A percentile compares a stretch with the other conserved stretches of the same genome.
Conservation (phyloP, 2,888 invertebrate genomes). For the Ceriagrion tenellum region DNA sequence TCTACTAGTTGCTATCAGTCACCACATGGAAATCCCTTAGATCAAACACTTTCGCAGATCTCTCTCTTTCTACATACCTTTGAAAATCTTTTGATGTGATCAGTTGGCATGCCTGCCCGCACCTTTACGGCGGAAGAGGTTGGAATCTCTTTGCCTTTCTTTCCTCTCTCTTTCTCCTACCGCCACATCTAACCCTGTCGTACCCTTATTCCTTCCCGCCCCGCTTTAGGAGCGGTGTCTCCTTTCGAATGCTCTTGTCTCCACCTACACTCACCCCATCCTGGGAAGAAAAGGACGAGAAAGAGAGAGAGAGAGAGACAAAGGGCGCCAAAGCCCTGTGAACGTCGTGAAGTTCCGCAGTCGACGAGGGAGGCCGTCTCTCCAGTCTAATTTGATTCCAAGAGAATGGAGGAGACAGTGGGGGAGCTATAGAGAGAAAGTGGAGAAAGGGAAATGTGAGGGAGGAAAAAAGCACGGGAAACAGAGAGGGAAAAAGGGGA, state of each 20-base stretch:
- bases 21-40: too few species aligned
- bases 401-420: not conserved
- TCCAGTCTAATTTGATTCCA: not conserved
- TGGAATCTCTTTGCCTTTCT: too few species aligned
- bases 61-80: not conserved
- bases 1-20: too few species aligned
- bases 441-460: not conserved
- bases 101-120: not conserved
- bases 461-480: not conserved
- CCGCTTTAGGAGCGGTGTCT: not conserved
- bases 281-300: not conserved
- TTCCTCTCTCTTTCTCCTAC: not conserved
- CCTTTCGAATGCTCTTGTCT: too few species aligned
- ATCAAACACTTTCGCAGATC: too few species aligned
- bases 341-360: conserved; percentile 2
- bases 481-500: not conserved
- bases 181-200: not conserved
- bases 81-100: not conserved
- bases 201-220: not conserved
- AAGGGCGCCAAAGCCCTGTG: not conserved
- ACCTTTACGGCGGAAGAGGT: not conserved
- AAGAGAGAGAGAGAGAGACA: conserved; percentile 8
- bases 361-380: conserved; percentile 6
- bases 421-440: too few species aligned
- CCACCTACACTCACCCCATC: too few species aligned